Conservation (phyloP, 2,797 vertebrate species). For the Rhodeus uyekii region DNA sequence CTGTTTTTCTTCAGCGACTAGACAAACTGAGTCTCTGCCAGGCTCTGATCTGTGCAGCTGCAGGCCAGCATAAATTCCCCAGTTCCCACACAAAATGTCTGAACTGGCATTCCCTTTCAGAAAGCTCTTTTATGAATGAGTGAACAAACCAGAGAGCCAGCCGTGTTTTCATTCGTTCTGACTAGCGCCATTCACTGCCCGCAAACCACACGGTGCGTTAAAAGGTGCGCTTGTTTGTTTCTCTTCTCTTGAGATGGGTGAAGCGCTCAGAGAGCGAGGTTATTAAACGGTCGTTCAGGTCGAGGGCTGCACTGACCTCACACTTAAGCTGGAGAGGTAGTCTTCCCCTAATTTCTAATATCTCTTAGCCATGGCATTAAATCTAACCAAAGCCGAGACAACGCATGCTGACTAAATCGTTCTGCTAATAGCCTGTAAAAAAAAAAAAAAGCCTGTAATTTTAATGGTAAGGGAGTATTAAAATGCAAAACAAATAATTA, state of each 20-base stretch:
- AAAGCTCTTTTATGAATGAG: slow-evolving; percentile 61
- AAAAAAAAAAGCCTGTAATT: background rate
- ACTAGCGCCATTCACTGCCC: slow-evolving; percentile 47
- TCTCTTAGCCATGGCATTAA: slow-evolving; percentile 19
- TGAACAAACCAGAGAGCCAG: slow-evolving; percentile 29
- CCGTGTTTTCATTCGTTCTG: slow-evolving; percentile 51
- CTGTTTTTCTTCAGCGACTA: slow-evolving; percentile 64
- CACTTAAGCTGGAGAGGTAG: slow-evolving; percentile 38
- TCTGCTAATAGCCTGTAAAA: background rate
- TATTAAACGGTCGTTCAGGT: slow-evolving; percentile 45
- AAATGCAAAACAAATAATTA: too few species aligned
- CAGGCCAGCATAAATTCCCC: slow-evolving; percentile 58
- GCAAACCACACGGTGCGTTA: slow-evolving; percentile 31
- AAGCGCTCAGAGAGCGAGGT: slow-evolving; percentile 31
- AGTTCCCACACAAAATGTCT: slow-evolving; percentile 60
- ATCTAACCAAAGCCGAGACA: slow-evolving; percentile 32
- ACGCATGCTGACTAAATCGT: slow-evolving; percentile 7
- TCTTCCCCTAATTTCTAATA: slow-evolving; percentile 25
- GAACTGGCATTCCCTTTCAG: slow-evolving; percentile 59
- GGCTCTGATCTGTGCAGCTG: slow-evolving; percentile 62
- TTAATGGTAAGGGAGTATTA: background rate
- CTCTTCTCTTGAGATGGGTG: background rate
- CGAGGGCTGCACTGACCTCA: slow-evolving; percentile 39
- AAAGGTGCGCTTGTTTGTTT: slow-evolving; percentile 27
- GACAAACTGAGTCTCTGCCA: slow-evolving; percentile 61